Base-by-base conservation (phyloP, 2,888 invertebrate species). In the Eurois occulta region DNA sequence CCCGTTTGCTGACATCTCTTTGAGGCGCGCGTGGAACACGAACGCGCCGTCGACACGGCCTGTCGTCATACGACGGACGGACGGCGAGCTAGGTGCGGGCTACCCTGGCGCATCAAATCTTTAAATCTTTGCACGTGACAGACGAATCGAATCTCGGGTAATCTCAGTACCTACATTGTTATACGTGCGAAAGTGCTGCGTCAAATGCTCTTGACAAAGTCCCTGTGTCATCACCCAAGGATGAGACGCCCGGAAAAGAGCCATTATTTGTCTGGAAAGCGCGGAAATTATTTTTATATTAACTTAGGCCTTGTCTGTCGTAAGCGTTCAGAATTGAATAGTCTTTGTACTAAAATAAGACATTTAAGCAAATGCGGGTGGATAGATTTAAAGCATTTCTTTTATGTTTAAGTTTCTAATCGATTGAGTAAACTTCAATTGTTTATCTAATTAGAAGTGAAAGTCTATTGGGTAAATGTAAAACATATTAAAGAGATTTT, bases 231-330 rank as follows among this genome's bases (percentile, higher is more conserved):
- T 21, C 16, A n/a, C n/a, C 3, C n/a, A 16, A 24, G 8, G n/a
- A 16, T 48, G 6, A 48, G 18, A 67, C 28, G 24, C 35, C 52
- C 52, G 38, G 66, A 81, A 75, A 32, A 7, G n/a, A 16, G 0
- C 52, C 32, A 67, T 62, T 67, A 75, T 81, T 75, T 60, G 6
- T 38, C 35, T 32, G 35, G 16, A 81, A 52, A 2, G 28, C 8
- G 10, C 18, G 28, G 21, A 32, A 81, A 75, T 81, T 38, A 52
- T 62, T 62, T 62, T 75, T n/a, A 16, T 11, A 35, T 32, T n/a
- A 43, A 35, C 24, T 60, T 48, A 48, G 48, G 11, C n/a, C 18
- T 35, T 11, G 11, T 64, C 11, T 64, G 24, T 18, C 2, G 11
- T 16, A 2, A 38, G 16, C 18, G 18, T 66, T 48, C 7, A 66